Conservation (phyloP, 2,888 invertebrate species). For the Molanna angustata region DNA sequence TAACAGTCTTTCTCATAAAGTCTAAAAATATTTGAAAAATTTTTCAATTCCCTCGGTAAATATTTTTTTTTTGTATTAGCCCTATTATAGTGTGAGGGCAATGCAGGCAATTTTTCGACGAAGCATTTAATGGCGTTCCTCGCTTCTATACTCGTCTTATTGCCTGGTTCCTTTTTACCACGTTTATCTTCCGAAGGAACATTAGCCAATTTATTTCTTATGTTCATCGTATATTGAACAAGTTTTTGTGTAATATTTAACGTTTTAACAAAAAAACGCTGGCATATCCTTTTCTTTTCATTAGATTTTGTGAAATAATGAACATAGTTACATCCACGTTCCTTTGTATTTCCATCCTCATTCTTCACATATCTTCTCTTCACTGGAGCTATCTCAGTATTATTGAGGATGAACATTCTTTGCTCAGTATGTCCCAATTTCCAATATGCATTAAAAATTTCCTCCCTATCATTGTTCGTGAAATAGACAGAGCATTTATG, state of each 20-base stretch:
- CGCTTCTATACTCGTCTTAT: not conserved
- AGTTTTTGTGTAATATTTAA: slow-evolving; percentile 3
- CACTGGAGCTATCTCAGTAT: slow-evolving; percentile 3
- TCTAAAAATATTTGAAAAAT: not conserved
- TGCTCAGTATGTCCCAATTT: slow-evolving; percentile 1
- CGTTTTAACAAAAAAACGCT: slow-evolving; percentile 1
- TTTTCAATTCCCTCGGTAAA: not conserved
- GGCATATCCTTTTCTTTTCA: not conserved
- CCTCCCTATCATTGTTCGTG: not conserved
- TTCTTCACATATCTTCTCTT: slow-evolving; percentile 3
- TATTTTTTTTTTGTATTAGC: slow-evolving; percentile 4
- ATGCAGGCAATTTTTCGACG: not conserved
- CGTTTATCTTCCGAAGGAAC: not conserved
- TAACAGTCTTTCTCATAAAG: not conserved
- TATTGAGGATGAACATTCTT: slow-evolving; percentile 2
- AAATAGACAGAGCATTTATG: slow-evolving; percentile 2
- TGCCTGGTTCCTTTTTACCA: slow-evolving; percentile 1
- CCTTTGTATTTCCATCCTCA: not conserved
- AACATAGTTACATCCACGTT: slow-evolving; percentile 2
- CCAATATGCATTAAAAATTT: not conserved
- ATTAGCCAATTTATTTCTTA: not conserved
- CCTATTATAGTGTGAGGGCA: slow-evolving; percentile 2
- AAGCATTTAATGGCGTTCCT: slow-evolving; percentile 2
- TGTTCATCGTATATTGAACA: not conserved
- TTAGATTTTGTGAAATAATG: not conserved